These are phyloP conservation scores for Ormyrus labotus DNA, from an alignment of 2,888 invertebrate genomes.

Conservation along the genomic window DNA sequence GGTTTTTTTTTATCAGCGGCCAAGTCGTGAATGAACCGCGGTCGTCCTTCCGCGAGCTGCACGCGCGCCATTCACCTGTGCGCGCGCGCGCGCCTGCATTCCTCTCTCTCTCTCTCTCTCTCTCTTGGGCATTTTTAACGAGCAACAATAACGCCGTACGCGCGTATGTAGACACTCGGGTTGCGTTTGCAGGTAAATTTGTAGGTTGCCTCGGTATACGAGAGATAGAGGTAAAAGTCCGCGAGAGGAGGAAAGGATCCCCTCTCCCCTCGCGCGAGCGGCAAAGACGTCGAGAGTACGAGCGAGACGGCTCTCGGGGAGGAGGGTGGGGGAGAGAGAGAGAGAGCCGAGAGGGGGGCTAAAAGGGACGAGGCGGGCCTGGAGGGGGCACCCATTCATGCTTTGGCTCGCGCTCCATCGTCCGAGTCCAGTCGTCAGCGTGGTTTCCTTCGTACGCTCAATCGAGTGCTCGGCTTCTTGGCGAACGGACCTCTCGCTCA, in stretches of 20 bases:
- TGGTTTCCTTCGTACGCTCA: slow-evolving; percentile 25
- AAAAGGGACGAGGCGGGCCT: background rate
- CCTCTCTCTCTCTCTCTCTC: background rate
- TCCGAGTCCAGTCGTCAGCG: slow-evolving; percentile 41
- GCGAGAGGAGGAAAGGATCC: slow-evolving; percentile 17
- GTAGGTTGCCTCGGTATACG: background rate
- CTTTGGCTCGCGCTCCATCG: slow-evolving; percentile 27
- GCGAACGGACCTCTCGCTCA: background rate
- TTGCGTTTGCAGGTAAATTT: slow-evolving; percentile 34
- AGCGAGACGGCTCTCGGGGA: too few species aligned
- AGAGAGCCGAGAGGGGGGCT: slow-evolving; percentile 13
- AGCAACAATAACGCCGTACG: too few species aligned
- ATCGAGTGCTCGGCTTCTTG: background rate
- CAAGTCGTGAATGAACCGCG: slow-evolving; percentile 2
- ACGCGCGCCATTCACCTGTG: slow-evolving; percentile 20
- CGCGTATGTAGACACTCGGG: too few species aligned
- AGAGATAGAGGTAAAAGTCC: slow-evolving; percentile 11
- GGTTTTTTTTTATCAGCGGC: background rate
- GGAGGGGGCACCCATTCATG: slow-evolving; percentile 48
- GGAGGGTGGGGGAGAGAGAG: background rate
- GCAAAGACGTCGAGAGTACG: slow-evolving; percentile 49
- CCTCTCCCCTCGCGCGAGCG: background rate
- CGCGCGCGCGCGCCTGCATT: background rate
- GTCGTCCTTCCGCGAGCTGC: slow-evolving; percentile 14
- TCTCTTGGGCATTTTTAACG: background rate